These are phyloP conservation scores for Patella depressa DNA, from an alignment of 2,888 invertebrate genomes.

Conservation along the genomic window DNA sequence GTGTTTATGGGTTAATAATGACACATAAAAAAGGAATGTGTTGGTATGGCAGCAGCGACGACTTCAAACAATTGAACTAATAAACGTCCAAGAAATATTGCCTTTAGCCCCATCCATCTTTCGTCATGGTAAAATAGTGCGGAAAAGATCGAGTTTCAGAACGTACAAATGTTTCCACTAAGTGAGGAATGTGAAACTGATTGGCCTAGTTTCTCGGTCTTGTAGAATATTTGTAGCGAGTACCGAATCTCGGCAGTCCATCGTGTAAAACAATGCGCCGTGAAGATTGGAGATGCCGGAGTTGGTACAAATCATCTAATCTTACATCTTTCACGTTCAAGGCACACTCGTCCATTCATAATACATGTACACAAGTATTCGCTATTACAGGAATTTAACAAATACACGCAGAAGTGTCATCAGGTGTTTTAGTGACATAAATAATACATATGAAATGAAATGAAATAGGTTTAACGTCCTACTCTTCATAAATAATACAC, in stretches of 20 bases:
- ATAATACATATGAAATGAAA: too few relatives aligned
- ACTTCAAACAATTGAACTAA: neutral
- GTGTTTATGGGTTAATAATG: constrained; percentile 3
- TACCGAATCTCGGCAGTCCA: neutral
- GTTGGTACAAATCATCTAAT: neutral
- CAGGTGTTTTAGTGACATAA: too few relatives aligned
- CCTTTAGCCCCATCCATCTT: neutral
- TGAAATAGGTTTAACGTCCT: too few relatives aligned
- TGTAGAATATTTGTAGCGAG: neutral
- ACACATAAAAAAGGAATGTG: neutral
- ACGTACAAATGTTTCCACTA: constrained; percentile 4
- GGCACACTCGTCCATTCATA: too few relatives aligned
- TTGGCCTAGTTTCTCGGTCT: neutral
- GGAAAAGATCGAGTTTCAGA: constrained; percentile 2
- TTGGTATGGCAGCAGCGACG: neutral
- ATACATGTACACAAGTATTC: too few relatives aligned
- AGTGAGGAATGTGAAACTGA: neutral
- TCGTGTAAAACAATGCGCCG: neutral
- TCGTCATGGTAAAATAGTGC: constrained; percentile 5
- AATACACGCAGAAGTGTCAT: too few relatives aligned
- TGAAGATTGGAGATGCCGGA: neutral
- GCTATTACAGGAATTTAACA: too few relatives aligned
- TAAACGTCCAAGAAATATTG: constrained; percentile 9
- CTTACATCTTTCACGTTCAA: neutral
- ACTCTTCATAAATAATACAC: too few relatives aligned